phyloP scores from a whole-genome alignment of 2,888 invertebrate species.

The Zaprionus lineosus region DNA sequence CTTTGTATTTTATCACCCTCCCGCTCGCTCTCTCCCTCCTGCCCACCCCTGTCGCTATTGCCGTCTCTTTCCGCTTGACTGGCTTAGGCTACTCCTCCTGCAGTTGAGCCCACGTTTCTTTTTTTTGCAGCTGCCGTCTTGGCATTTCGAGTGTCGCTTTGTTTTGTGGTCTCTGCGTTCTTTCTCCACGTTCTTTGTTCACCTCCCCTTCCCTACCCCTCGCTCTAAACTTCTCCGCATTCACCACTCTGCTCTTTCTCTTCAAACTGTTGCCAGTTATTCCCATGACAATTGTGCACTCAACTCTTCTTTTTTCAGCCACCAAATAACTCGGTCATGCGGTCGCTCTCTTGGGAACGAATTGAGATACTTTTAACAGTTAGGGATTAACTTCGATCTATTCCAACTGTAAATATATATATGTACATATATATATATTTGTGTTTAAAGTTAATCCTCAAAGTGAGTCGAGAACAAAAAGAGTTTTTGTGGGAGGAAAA shows the following conservation, averaged over 20 bases:
- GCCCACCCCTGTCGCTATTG: neutral
- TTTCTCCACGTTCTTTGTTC: conserved; percentile 7
- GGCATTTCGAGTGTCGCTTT: conserved; percentile 72
- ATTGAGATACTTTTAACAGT: too few relatives aligned
- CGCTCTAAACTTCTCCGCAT: too few relatives aligned
- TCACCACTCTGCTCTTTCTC: conserved; percentile 9
- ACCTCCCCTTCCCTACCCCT: neutral
- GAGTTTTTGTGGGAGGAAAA: too few relatives aligned
- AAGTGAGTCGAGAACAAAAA: too few relatives aligned
- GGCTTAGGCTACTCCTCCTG: conserved; percentile 22
- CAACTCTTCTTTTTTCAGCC: neutral
- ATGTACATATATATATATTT: too few relatives aligned
- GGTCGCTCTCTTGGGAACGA: too few relatives aligned
- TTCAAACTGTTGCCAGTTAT: conserved; percentile 11
- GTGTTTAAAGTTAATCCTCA: too few relatives aligned
- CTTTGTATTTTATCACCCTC: conserved; percentile 13
- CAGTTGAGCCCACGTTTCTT: conserved; percentile 19
- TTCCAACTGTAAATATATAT: too few relatives aligned
- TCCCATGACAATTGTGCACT: conserved; percentile 46
- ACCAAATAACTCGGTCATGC: conserved; percentile 46
- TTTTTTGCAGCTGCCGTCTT: conserved; percentile 72
- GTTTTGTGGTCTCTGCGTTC: conserved; percentile 47
- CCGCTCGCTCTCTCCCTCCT: neutral
- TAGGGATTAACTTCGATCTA: too few relatives aligned
- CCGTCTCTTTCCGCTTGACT: conserved; percentile 20